phyloP scores from a whole-genome alignment of 2,797 vertebrate species.

The Peromyscus melanophrys region DNA sequence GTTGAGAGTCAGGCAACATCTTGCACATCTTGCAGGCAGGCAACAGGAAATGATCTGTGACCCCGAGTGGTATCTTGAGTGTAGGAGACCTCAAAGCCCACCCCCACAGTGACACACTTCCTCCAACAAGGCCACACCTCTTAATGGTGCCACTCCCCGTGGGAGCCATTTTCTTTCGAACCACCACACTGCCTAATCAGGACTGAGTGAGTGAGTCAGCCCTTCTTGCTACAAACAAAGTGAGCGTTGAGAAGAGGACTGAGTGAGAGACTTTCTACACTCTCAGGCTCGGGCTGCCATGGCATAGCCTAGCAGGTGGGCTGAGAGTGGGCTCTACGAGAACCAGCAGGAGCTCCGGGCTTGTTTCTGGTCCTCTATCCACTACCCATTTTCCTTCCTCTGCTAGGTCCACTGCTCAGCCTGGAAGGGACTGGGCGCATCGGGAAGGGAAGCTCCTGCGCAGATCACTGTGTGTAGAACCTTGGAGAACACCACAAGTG shows the following conservation, averaged over 20 bases:
- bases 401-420: not conserved
- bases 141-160: not conserved
- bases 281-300: not conserved
- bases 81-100: not conserved
- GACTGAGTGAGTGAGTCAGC: not conserved
- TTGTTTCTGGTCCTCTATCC: not conserved
- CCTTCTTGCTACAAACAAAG: not conserved
- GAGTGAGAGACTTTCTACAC: not conserved
- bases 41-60: not conserved
- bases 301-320: not conserved
- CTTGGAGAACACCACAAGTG: not conserved
- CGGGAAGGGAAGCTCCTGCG: not conserved
- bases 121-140: not conserved
- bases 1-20: no score
- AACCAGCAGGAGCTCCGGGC: not conserved
- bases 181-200: not conserved
- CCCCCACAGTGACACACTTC: not conserved
- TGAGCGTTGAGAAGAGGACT: not conserved
- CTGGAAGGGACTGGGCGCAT: not conserved
- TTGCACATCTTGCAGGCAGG: not conserved
- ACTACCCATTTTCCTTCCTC: not conserved
- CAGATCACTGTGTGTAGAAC: not conserved
- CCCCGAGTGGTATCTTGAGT: not conserved
- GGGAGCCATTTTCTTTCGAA: not conserved
- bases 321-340: not conserved